Evolutionary conservation across 2,797 vertebrate genomes (phyloP).

Genomic region (Crax fasciolata): DNA sequence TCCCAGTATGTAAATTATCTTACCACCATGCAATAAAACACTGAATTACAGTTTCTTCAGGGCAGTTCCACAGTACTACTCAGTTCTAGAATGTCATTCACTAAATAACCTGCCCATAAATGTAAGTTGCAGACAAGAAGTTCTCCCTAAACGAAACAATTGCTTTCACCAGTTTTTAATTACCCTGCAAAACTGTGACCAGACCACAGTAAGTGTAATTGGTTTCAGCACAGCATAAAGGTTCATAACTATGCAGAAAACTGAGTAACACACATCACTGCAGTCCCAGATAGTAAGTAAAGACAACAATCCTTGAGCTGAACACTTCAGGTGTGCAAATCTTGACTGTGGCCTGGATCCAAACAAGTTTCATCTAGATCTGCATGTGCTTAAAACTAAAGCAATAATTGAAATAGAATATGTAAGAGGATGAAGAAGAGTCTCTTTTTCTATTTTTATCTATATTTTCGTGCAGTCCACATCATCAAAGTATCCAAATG

Average conservation of each 20-base stretch:
- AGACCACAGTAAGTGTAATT: neutral
- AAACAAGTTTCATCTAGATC: neutral
- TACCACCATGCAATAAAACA: neutral
- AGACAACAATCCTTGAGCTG: neutral
- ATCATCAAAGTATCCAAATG: neutral
- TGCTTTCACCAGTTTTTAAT: constrained; percentile 45
- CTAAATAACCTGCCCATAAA: neutral
- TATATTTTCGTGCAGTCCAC: neutral
- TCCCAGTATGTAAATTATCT: rapidly evolving
- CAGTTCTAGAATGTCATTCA: neutral
- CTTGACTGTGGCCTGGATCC: neutral
- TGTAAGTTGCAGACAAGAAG: neutral
- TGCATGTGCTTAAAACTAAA: neutral
- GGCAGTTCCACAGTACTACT: neutral
- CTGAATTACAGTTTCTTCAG: neutral
- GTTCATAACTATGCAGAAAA: neutral
- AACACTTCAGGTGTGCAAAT: neutral
- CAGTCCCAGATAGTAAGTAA: neutral
- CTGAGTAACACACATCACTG: neutral
- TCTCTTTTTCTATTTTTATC: neutral
- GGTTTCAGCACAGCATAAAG: neutral
- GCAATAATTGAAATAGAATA: neutral
- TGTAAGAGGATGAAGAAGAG: neutral
- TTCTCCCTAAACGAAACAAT: neutral
- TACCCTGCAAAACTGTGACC: neutral